Evolutionary conservation across 2,797 vertebrate species (phyloP).

Genomic region (Crypturellus tataupa): DNA sequence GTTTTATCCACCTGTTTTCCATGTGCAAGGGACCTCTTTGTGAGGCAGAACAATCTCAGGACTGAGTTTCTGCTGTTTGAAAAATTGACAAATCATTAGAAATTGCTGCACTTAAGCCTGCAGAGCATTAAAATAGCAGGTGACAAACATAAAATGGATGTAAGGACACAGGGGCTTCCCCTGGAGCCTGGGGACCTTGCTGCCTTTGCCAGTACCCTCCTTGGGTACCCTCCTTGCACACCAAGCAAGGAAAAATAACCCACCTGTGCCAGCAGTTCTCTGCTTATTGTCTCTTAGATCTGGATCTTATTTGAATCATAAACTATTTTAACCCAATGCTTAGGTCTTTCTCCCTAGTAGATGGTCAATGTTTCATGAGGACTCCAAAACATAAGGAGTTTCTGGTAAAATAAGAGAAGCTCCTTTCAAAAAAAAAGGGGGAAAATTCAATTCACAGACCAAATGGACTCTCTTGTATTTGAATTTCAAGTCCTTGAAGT

Average conservation of each 20-base stretch:
- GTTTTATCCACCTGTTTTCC: slow-evolving; percentile 1
- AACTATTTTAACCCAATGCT: neutral
- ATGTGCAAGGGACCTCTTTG: neutral
- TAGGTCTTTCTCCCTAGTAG: neutral
- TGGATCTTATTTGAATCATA: neutral
- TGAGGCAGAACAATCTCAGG: neutral
- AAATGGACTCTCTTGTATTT: neutral
- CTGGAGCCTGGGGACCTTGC: neutral
- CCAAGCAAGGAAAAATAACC: slow-evolving; percentile 21
- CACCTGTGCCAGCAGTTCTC: neutral
- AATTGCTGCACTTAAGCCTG: slow-evolving; percentile 3
- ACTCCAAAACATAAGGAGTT: neutral
- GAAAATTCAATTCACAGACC: neutral
- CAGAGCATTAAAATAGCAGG: neutral
- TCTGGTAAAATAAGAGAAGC: neutral
- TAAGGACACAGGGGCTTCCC: neutral
- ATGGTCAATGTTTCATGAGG: neutral
- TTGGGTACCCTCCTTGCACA: neutral
- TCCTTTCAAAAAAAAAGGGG: neutral
- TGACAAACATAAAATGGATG: slow-evolving; percentile 32
- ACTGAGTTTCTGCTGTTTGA: neutral
- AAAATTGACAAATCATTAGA: neutral
- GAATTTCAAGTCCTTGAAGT: neutral
- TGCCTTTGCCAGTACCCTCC: neutral
- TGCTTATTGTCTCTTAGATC: neutral